Evolutionary conservation across 2,113 vertebrate species (phyloP).

Genomic region (Odobenus rosmarus): DNA sequence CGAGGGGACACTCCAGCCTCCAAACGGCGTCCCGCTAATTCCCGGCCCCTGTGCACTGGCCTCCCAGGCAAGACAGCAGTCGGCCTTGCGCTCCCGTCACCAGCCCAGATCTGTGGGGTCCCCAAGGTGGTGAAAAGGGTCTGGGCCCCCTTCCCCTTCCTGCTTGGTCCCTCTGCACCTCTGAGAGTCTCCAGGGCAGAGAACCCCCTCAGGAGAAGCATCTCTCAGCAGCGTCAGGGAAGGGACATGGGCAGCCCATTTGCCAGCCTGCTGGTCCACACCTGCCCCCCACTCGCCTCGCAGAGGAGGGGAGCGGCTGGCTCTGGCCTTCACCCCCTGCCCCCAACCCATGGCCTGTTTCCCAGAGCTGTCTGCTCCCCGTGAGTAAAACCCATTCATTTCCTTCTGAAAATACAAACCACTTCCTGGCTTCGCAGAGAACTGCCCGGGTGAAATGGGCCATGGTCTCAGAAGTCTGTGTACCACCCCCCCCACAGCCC

Average conservation of each 20-base stretch:
- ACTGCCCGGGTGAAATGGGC: slow-evolving; percentile 37
- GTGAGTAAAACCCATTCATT: slow-evolving; percentile 70
- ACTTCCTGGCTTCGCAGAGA: slow-evolving; percentile 71
- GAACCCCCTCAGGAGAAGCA: not conserved
- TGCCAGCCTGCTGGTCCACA: slow-evolving; percentile 54
- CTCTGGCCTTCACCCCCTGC: not conserved
- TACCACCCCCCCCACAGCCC: not conserved
- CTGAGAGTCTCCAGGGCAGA: not conserved
- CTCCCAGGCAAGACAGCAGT: not conserved
- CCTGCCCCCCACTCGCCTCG: not conserved
- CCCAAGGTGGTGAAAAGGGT: not conserved
- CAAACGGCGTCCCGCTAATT: not conserved
- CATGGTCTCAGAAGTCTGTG: not conserved
- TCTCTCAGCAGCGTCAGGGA: not conserved
- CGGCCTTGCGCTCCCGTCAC: not conserved
- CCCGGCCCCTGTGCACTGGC: not conserved
- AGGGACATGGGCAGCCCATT: not conserved
- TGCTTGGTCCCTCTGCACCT: not conserved
- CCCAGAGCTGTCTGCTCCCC: slow-evolving; percentile 65
- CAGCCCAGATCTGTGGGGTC: slow-evolving; percentile 10
- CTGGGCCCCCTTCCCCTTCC: not conserved
- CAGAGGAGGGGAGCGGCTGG: not conserved
- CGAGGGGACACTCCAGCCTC: not conserved
- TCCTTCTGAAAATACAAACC: slow-evolving; percentile 79
- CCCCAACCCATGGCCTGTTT: not conserved